phyloP scores from a whole-genome alignment of 1,140 invertebrate genomes.

The Drosophila elegans region DNA sequence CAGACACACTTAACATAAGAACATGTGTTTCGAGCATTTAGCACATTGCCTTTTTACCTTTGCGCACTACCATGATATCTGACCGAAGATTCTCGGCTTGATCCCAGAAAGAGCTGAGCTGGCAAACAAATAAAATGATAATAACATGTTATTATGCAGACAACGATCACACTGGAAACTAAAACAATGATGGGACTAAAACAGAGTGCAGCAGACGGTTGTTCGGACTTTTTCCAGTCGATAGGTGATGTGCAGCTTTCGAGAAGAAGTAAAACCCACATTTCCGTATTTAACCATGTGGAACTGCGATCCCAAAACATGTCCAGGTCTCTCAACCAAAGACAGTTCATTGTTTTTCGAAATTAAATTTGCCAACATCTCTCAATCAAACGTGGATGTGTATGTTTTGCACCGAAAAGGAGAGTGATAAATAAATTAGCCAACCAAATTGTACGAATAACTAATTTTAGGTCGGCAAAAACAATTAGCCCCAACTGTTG shows the following conservation, averaged over 20 bases:
- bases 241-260: constrained; percentile 47
- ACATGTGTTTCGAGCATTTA: constrained; percentile 56
- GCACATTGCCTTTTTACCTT: constrained; percentile 43
- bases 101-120: constrained; percentile 40
- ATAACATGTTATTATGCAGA: constrained; percentile 74
- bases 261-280: constrained; percentile 50
- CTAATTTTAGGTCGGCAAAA: constrained; percentile 29
- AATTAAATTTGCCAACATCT: constrained; percentile 51
- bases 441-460: constrained; percentile 8
- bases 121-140: constrained; percentile 77
- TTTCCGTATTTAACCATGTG: constrained; percentile 65
- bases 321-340: constrained; percentile 29
- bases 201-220: constrained; percentile 33
- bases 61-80: constrained; percentile 6
- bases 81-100: constrained; percentile 17
- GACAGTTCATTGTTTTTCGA: constrained; percentile 48
- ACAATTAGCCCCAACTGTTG: constrained; percentile 21
- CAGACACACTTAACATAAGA: constrained; percentile 51
- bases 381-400: constrained; percentile 27
- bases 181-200: constrained; percentile 70
- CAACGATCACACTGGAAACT: constrained; percentile 53
- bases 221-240: constrained; percentile 22
- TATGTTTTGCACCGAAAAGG: not conserved
- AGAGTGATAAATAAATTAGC: constrained; percentile 37
- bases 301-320: constrained; percentile 54